Base-by-base conservation (phyloP, 2,888 invertebrate species). In the Leptopterna dolabrata region DNA sequence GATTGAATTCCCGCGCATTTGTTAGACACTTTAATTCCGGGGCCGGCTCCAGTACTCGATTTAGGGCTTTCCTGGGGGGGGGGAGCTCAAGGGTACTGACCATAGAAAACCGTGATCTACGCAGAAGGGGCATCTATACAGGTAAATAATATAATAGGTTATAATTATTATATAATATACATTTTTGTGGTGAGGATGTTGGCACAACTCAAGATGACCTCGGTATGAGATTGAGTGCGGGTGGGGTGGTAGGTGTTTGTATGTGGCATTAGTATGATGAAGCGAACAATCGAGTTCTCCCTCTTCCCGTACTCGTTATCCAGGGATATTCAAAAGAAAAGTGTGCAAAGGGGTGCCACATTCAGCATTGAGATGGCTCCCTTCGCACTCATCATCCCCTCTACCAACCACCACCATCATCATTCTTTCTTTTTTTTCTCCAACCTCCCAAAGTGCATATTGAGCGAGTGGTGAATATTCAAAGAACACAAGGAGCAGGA, bases 301-400 rank as follows among this genome's bases (percentile, higher is more conserved):
- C 47, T 51, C 80, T 41, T 81, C 45, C 24, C 51, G 51, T 29
- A 81, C 80, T 81, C 80, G 80, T 81, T 81, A 81, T 51, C 80
- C 80, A 27, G 51, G 16, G 80, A 81, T 51, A 51, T 81, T 81
- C 80, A 51, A 81, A 81, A 81, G 80, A 81, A 51, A 27, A 29
- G 80, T 81, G 80, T 27, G 55, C 30, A 81, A 51, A 81, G 36
- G 80, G 80, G 47, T 81, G 80, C 80, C 55, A 51, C 45, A 51
- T 29, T 51, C 47, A 41, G 80, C 51, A 81, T 81, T 81, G 80
- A 81, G 55, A 51, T 51, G n/a, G 13, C 19, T 30, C 80, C 80
- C 78, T 45, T 51, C n/a, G 24, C 3, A 0, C 29, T 24, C n/a
- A n/a, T n/a, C n/a, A n/a, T n/a, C n/a, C n/a, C n/a, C n/a, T n/a